These are phyloP conservation scores for Smutsia temminckii DNA, from an alignment of 2,797 vertebrate species.

Conservation along the genomic window DNA sequence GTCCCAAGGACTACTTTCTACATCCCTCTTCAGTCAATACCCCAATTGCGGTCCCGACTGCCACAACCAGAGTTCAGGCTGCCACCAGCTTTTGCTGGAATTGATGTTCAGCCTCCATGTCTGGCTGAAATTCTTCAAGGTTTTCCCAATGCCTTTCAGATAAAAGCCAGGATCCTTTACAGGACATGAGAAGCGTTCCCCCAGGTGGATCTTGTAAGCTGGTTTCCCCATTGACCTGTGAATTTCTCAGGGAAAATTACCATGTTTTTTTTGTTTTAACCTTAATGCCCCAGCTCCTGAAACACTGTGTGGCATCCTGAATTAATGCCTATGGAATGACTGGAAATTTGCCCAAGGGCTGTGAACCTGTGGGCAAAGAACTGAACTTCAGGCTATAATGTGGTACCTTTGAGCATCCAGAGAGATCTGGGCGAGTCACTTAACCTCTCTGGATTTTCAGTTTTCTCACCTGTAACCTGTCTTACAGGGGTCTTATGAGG, in stretches of 20 bases:
- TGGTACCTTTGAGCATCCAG: background rate
- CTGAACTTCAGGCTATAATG: background rate
- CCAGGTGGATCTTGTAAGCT: background rate
- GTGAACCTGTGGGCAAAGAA: background rate
- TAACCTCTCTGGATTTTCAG: background rate
- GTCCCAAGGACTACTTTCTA: background rate
- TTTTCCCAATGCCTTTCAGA: background rate
- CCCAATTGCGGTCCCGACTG: background rate
- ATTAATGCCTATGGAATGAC: background rate
- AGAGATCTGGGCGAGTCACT: background rate
- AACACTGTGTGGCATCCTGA: background rate
- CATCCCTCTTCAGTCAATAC: background rate
- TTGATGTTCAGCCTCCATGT: background rate
- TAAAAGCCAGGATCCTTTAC: background rate
- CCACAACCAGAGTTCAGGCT: too few relatives aligned
- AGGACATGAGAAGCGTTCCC: background rate
- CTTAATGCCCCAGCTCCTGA: background rate
- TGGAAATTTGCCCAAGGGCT: background rate
- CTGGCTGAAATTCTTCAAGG: background rate
- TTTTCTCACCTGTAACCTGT: background rate
- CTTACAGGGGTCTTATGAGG: background rate
- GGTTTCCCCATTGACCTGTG: background rate
- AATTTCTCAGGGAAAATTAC: background rate
- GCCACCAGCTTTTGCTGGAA: background rate
- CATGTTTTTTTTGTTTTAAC: background rate